Evolutionary conservation across 2,888 invertebrate species (phyloP), one percentile per base, ranked within the genome.

Genomic region (Nebria salina): DNA sequence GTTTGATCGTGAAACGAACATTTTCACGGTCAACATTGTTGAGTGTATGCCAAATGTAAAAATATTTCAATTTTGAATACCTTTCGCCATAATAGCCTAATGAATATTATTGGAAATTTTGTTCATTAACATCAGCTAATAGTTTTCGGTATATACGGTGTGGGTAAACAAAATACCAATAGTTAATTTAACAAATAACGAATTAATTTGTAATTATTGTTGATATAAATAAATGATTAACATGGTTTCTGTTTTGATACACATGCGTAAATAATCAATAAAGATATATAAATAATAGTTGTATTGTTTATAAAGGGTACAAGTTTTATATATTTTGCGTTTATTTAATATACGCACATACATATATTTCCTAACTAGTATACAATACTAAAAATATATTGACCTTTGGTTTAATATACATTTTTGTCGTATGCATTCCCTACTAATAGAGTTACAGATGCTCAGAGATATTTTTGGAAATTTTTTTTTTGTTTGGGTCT

Each of bases 21-120:
- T 20, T 68, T 68, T 68, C 26, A 25, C 68, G 20, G 26, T 68
- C 26, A 25, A 68, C 26, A 68, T 68, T 68, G 7, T 54, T 54
- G 54, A 54, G 54, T 54, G 54, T 8, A 11, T 8, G 54, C 54
- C 54, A 54, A 54, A 54, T 54, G 4, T 54, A 54, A 54, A 54
- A 54, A 54, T 54, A 54, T 54, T 54, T 13, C 54, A 54, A 11
- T 54, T 54, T 54, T 13, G 54, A 54, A 54, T 54, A 54, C 54
- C 13, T 8, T 54, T 11, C 54, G 54, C 34, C 34, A 34, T 34
- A 34, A 54, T 54, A 13, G 54, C 54, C 13, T 11, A 54, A 54
- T 54, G 13, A 54, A 11, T 7, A 54, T 54, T 13, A 3, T 43
- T 43, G 9, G 43, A 43, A 43, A 43, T 8, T 1, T 54, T 54